A percentile compares a stretch with the other conserved stretches of the same genome.
phyloP scores from a whole-genome alignment of 2,113 vertebrate species.

The Pachycephala philippinensis region DNA sequence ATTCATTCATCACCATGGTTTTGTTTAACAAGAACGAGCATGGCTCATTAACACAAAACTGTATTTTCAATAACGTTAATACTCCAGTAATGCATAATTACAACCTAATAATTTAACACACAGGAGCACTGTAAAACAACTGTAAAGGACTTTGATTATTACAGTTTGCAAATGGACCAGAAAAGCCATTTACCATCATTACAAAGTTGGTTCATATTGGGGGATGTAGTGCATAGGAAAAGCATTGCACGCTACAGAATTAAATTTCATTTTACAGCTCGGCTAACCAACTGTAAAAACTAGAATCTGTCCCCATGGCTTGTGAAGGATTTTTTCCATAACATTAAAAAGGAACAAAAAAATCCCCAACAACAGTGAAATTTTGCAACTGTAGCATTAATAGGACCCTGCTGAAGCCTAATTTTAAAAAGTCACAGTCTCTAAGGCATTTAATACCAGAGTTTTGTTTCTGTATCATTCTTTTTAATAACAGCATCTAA shows the following conservation, averaged over 20 bases:
- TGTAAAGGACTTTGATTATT: constrained; percentile 65
- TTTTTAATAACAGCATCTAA: constrained; percentile 78
- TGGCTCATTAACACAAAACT: constrained; percentile 65
- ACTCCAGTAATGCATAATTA: constrained; percentile 63
- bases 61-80: constrained; percentile 62
- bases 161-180: constrained; percentile 63
- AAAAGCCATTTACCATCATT: constrained; percentile 62
- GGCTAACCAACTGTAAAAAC: constrained; percentile 67
- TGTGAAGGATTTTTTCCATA: constrained; percentile 47
- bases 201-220: constrained; percentile 43
- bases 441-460: constrained; percentile 64
- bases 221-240: constrained; percentile 13
- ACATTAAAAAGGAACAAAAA: constrained; percentile 50
- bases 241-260: constrained; percentile 7
- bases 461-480: constrained; percentile 68
- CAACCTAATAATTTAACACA: constrained; percentile 70
- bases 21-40: constrained; percentile 53
- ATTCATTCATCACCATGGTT: not conserved
- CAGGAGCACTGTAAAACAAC: constrained; percentile 64
- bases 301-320: constrained; percentile 70
- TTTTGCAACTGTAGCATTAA: constrained; percentile 68
- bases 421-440: constrained; percentile 66
- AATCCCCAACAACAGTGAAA: constrained; percentile 44
- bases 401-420: constrained; percentile 66
- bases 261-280: constrained; percentile 70